Percentiles rank a stretch among this genome's conserved stretches.
These are phyloP conservation scores for Agrilus cyanescens DNA, from an alignment of 2,888 invertebrate genomes.

Conservation along the genomic window DNA sequence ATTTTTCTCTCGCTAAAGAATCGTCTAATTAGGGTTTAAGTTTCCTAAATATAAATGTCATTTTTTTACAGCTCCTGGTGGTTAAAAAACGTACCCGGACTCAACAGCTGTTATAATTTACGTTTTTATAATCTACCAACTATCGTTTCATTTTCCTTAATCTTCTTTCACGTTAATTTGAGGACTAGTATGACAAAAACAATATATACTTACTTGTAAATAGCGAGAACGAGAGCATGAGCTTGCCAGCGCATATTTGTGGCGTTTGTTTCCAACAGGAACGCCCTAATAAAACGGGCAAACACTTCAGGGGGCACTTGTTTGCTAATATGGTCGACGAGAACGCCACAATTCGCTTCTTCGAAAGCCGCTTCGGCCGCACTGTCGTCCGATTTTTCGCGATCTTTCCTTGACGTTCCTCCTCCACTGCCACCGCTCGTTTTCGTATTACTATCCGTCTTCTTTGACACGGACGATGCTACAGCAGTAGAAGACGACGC, in stretches of 20 bases:
- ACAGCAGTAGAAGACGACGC: conserved; percentile 14
- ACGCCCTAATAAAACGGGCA: conserved; percentile 72
- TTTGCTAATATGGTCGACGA: conserved; percentile 60
- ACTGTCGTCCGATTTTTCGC: conserved; percentile 56
- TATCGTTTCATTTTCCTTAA: too few species aligned
- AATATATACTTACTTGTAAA: conserved; percentile 54
- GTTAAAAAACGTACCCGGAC: too few species aligned
- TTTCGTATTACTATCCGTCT: conserved; percentile 16
- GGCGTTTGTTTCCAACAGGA: conserved; percentile 86
- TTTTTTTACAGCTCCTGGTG: too few species aligned
- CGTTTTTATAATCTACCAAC: too few species aligned
- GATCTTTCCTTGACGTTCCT: conserved; percentile 38
- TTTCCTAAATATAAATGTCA: too few species aligned
- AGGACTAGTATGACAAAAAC: background rate
- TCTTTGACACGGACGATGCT: conserved; percentile 13
- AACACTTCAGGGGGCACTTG: conserved; percentile 52
- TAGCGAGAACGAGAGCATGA: conserved; percentile 71
- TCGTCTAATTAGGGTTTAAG: too few species aligned
- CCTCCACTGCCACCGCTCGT: conserved; percentile 15
- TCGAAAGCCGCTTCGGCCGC: conserved; percentile 54
- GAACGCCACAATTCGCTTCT: conserved; percentile 51
- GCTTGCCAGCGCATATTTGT: conserved; percentile 93
- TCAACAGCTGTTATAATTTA: too few species aligned
- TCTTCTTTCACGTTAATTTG: too few species aligned
- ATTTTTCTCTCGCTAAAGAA: too few species aligned